These are phyloP conservation scores for Sympetrum striolatum DNA, from an alignment of 2,888 invertebrate species.

Conservation along the genomic window DNA sequence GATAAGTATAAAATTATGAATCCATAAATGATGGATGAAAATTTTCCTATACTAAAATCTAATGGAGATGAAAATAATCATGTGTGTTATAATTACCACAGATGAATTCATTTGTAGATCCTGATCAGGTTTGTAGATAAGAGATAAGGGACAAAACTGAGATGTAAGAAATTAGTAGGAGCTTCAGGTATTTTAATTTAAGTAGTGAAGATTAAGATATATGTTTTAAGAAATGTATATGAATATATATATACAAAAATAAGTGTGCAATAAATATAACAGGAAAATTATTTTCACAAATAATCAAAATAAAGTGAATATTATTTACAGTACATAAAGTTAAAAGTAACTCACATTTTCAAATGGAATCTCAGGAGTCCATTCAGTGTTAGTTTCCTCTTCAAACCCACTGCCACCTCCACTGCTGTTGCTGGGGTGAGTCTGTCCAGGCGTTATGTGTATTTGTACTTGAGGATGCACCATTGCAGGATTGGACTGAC, in stretches of 20 bases:
- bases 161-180: too few relatives aligned
- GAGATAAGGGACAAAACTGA: too few relatives aligned
- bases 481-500: constrained; percentile 59
- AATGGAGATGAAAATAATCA: too few relatives aligned
- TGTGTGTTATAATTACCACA: too few relatives aligned
- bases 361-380: constrained; percentile 92
- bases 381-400: constrained; percentile 81
- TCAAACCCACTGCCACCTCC: constrained; percentile 68
- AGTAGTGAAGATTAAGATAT: too few relatives aligned
- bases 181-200: too few relatives aligned
- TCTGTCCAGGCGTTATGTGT: constrained; percentile 50
- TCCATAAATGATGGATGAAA: too few relatives aligned
- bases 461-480: constrained; percentile 52
- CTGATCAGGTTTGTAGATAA: too few relatives aligned
- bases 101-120: too few relatives aligned
- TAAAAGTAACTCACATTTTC: constrained; percentile 73
- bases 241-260: not conserved
- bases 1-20: too few relatives aligned
- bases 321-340: not conserved
- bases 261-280: not conserved
- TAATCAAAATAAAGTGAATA: not conserved
- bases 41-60: too few relatives aligned
- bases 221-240: too few relatives aligned
- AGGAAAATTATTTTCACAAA: not conserved
- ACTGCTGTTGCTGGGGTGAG: constrained; percentile 54